These are phyloP conservation scores for Stratiomys singularior DNA, from an alignment of 2,888 invertebrate species.

Conservation along the genomic window DNA sequence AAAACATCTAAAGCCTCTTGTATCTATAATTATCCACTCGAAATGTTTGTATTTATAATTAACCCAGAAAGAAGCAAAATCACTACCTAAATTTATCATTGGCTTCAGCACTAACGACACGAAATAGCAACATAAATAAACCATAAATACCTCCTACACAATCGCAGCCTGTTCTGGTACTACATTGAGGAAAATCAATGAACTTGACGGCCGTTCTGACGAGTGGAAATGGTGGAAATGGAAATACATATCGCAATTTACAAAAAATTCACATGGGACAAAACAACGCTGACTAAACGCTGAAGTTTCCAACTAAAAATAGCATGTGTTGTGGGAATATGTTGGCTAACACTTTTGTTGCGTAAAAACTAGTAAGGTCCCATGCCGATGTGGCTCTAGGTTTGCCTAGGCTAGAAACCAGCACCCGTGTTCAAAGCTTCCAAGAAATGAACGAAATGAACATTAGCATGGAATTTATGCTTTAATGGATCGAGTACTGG, in stretches of 20 bases:
- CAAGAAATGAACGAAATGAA: neutral
- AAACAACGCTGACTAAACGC: neutral
- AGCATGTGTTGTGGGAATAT: neutral
- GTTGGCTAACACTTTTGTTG: neutral
- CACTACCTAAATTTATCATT: conserved; percentile 3
- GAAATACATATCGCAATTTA: too few relatives aligned
- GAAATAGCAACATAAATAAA: conserved; percentile 4
- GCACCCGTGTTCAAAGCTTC: too few relatives aligned
- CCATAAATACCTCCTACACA: neutral
- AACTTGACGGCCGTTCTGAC: neutral
- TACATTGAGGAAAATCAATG: conserved; percentile 11
- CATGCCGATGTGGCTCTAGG: neutral
- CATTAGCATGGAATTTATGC: neutral
- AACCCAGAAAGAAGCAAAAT: conserved; percentile 1
- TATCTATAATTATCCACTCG: conserved; percentile 2
- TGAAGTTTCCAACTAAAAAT: neutral
- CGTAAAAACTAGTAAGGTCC: neutral
- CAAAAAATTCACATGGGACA: neutral
- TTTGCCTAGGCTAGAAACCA: too few relatives aligned
- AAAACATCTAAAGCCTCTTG: neutral
- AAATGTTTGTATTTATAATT: conserved; percentile 1
- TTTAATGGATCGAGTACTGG: neutral
- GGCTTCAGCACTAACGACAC: neutral
- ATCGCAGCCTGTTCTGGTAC: neutral
- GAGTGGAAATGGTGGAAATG: too few relatives aligned